Evolutionary conservation across 2,113 vertebrate genomes (phyloP), one percentile per base, ranked within the genome.

Genomic region (Todiramphus saurophagus): DNA sequence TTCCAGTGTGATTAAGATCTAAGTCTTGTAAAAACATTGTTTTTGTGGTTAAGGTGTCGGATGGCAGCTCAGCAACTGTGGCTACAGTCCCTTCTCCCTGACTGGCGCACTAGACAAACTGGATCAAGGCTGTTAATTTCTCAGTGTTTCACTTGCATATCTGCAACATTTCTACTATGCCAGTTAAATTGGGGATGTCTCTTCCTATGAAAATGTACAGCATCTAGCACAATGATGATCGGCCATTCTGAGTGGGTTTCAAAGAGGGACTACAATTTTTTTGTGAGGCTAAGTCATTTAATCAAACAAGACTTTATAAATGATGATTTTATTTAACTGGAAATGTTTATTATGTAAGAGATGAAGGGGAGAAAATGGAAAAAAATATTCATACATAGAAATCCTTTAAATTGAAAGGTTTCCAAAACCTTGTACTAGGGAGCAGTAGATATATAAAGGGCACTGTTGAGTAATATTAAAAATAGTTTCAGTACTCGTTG

Each of bases 381-480:
- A 86, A 50, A 91, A 73, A 74, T 6, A 44, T 4, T 51, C 8
- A 48, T 43, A 7, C 27, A 13, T 14, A 90, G 11, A 60, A 67
- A 78, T 43, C 76, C 10, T 82, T 92, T 48, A 43, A 76, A 79
- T 17, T 13, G 33, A 91, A 82, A 81, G 27, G 37, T 93, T 83
- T 59, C 23, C 53, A 31, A 87, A 92, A 20, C 48, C 33, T 84
- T 81, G 31, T 86, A 31, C n/a, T 51, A 81, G 30, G 64, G 39
- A 41, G 51, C 31, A 62, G 69, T 23, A 83, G 74, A 78, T 83
- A 46, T 68, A 92, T 78, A 94, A 97, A 93, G 56, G 48, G 33
- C 62, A 79, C 46, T 67, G 55, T 55, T 87, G 72, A 90, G 58
- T 90, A 83, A 83, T 85, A 92, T 79, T 94, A 96, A 97, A 97